Base-by-base conservation (phyloP, 2,797 vertebrate genomes). In the Sebastes alutus region DNA sequence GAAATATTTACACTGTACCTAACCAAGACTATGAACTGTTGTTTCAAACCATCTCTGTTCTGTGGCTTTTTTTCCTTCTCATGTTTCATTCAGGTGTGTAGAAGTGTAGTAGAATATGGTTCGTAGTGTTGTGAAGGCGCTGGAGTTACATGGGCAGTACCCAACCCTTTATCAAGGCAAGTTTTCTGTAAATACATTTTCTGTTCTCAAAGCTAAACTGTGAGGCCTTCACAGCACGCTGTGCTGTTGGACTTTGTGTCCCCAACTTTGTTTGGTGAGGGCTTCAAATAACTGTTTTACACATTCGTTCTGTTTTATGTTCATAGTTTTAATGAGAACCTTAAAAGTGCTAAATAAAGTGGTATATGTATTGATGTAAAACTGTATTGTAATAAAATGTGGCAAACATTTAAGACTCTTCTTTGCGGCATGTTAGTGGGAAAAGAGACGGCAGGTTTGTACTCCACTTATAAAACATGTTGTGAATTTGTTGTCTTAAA, bases 21-120 rank as follows among this genome's bases (percentile, higher is more conserved):
- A 90, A 90, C 93, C 95, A 92, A 93, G 93, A 93, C 93, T 94
- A 93, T 88, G 95, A 96, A 91, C 83, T 96, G 95, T 95, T 96
- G 94, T 96, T 96, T 95, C 94, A 96, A 96, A 96, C 96, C 96
- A 95, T 97, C 96, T 96, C 96, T 93, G 74, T 83, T 83, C 95
- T 98, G 96, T 97, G 97, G 96, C 96, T 97, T 97, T 95, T 97
- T 90, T 97, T 96, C 96, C 83, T 90, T 90, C 90, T 91, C 96
- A 96, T 97, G 96, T 97, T 97, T 96, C 97, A 97, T 97, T 97
- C 96, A 97, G 97, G 97, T 97, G 96, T 97, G 95, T 97, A 97
- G 97, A 97, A 97, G 96, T 97, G 95, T 97, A 97, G 95, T 98
- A 97, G 96, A 96, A 96, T 97, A 96, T 97, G 97, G 96, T 97